Base-by-base conservation (phyloP, 2,888 invertebrate species). In the Chrysina gloriosa region DNA sequence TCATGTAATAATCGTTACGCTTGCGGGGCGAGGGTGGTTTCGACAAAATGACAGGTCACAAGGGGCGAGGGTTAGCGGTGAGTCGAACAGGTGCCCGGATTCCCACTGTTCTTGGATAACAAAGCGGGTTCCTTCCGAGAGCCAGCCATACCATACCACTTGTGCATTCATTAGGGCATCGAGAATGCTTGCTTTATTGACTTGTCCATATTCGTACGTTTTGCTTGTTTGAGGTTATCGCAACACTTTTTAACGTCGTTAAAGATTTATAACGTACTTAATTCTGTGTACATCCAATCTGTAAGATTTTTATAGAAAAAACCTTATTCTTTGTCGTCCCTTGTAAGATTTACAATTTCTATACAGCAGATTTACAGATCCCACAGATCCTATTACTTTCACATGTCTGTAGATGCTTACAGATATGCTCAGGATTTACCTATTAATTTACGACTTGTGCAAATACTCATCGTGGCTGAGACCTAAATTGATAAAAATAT, bases 1-100 rank as follows among this genome's bases (percentile, higher is more conserved):
- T 74, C 74, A 73, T 76, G 77, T 68, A 63, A 63, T 63, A 63
- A 68, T 68, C 68, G 63, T 68, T 68, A 56, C 42, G 65, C 61
- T 58, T 58, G 14, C 21, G 39, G 39, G 39, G 56, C 36, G 58
- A 29, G 47, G 56, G 65, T 45, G 56, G 61, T 52, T 56, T 29
- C 27, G 45, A 64, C 34, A 52, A 54, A 64, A 54, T 64, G 52
- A 64, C 50, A 54, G 68, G 68, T 63, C 50, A 56, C 63, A 56
- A 56, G 36, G 48, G 65, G 31, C 25, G 68, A 64, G 63, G 68
- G 54, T 52, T 56, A 34, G 42, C 7, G 27, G 68, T 29, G 47
- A 48, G 47, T 45, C 7, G 42, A 39, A 56, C 65, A 65, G 65
- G 65, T 65, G 65, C 50, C 14, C 5, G 25, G 29, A 42, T 65